A percentile compares a stretch with the other conserved stretches of the same genome.
Conservation (phyloP, 2,797 vertebrate species). For the Accipiter minullus region DNA sequence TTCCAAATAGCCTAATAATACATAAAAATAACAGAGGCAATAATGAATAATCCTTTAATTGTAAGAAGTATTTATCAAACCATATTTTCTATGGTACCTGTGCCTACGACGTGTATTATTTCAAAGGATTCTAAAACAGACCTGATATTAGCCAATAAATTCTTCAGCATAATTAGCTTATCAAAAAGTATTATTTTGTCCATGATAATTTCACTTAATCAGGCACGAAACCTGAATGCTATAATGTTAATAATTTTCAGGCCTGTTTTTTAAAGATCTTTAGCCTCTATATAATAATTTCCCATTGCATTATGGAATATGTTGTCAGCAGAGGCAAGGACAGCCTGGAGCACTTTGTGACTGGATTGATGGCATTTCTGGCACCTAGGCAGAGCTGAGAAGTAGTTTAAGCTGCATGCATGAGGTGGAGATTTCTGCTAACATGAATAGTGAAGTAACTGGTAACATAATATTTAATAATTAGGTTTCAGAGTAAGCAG, state of each 20-base stretch:
- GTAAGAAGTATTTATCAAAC: too few relatives aligned
- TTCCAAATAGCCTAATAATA: conserved; percentile 87
- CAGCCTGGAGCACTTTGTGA: neutral
- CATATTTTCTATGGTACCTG: neutral
- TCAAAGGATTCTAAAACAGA: neutral
- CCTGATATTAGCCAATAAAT: neutral
- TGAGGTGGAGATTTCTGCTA: neutral
- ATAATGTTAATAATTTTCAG: neutral
- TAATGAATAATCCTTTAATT: neutral
- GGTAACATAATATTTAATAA: neutral
- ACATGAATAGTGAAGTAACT: neutral
- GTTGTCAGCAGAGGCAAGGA: neutral
- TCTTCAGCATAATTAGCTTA: neutral
- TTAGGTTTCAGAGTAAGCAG: neutral
- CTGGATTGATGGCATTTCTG: neutral
- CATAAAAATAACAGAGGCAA: neutral
- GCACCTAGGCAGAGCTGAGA: neutral
- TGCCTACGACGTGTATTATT: neutral
- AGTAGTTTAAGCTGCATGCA: neutral
- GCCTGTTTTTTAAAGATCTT: neutral
- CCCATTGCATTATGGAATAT: neutral
- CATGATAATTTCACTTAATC: neutral
- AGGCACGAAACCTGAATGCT: neutral
- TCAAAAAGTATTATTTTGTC: neutral
- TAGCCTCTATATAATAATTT: neutral